A percentile compares a stretch with the other conserved stretches of the same genome.
Conservation (phyloP, 2,888 invertebrate species). For the Cephus spinipes region DNA sequence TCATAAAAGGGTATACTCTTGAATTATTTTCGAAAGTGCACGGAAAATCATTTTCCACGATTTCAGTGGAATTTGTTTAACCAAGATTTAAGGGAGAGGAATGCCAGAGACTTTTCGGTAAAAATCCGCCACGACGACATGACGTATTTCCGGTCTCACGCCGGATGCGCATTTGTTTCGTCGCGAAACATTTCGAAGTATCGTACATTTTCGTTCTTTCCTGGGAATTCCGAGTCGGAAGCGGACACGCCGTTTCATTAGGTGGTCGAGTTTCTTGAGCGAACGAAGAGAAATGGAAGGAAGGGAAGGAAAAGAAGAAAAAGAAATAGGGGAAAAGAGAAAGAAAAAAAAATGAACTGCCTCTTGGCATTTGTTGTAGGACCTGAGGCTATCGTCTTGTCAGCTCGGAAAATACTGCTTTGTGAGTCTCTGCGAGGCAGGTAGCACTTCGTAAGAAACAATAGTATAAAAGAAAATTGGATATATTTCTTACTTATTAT, state of each 20-base stretch:
- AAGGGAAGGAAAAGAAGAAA: background rate
- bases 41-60: background rate
- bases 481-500: background rate
- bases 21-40: background rate
- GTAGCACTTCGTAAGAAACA: background rate
- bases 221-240: conserved; percentile 16
- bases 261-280: conserved; percentile 2
- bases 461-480: background rate
- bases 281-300: conserved; percentile 17
- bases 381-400: conserved; percentile 10
- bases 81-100: background rate
- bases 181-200: conserved; percentile 5
- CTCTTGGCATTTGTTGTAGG: conserved; percentile 1
- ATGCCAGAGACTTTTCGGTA: background rate
- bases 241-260: conserved; percentile 12
- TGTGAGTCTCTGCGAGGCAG: background rate
- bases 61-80: background rate
- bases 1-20: background rate
- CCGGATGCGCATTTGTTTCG: background rate
- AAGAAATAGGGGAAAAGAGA: background rate
- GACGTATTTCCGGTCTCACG: background rate
- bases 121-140: background rate
- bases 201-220: conserved; percentile 14
- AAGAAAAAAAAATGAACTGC: background rate
- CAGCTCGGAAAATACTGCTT: conserved; percentile 7